Evolutionary conservation across 2,113 vertebrate species (phyloP).

Genomic region (Nibea coibor): DNA sequence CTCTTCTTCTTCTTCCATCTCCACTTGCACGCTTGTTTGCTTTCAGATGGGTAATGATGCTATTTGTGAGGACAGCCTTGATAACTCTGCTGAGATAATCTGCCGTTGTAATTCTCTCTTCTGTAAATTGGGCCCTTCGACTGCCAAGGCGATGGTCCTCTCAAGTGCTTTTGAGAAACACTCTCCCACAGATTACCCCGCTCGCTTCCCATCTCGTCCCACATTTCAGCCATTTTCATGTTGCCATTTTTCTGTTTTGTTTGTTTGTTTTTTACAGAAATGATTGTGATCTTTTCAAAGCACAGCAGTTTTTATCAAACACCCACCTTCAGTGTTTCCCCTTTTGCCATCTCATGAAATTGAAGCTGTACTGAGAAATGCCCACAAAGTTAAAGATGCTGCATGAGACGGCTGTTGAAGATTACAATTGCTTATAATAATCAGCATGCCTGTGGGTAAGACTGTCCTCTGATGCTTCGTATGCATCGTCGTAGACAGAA

Average conservation of each 20-base stretch:
- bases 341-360: slow-evolving; percentile 24
- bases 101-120: slow-evolving; percentile 63
- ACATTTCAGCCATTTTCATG: slow-evolving; percentile 44
- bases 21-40: slow-evolving; percentile 13
- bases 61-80: slow-evolving; percentile 47
- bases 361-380: slow-evolving; percentile 37
- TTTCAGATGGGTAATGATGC: slow-evolving; percentile 49
- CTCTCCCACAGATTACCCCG: slow-evolving; percentile 45
- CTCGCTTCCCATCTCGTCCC: slow-evolving; percentile 37
- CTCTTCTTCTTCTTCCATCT: slow-evolving; percentile 16
- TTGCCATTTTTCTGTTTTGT: slow-evolving; percentile 49
- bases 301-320: not conserved
- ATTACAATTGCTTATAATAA: slow-evolving; percentile 58
- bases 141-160: slow-evolving; percentile 36
- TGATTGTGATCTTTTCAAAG: slow-evolving; percentile 40
- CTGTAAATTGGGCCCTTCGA: slow-evolving; percentile 64
- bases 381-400: slow-evolving; percentile 39
- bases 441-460: slow-evolving; percentile 41
- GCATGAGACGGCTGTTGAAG: slow-evolving; percentile 36
- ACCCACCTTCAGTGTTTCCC: slow-evolving; percentile 31
- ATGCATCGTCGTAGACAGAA: slow-evolving; percentile 36
- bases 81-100: slow-evolving; percentile 66
- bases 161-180: slow-evolving; percentile 58
- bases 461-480: slow-evolving; percentile 40
- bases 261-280: not conserved